A percentile compares a stretch with the other conserved stretches of the same genome.
phyloP scores from a whole-genome alignment of 2,797 vertebrate species.

The Triplophysa bombifrons region DNA sequence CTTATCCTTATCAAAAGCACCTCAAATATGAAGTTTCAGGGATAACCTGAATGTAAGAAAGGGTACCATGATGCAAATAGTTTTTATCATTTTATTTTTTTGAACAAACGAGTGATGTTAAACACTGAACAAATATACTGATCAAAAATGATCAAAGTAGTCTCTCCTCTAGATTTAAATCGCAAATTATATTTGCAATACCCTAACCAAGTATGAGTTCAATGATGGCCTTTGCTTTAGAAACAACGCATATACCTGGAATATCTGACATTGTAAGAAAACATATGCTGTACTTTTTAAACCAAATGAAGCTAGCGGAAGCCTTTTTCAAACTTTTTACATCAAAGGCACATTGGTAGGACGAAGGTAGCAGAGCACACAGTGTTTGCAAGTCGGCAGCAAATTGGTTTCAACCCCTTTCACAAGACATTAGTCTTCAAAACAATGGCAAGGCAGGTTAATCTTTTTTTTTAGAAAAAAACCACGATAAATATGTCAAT shows the following conservation, averaged over 20 bases:
- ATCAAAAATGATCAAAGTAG: conserved; percentile 71
- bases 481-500: conserved; percentile 41
- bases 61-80: conserved; percentile 55
- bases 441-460: conserved; percentile 50
- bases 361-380: conserved; percentile 68
- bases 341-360: conserved; percentile 82
- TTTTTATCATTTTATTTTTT: conserved; percentile 79
- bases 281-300: conserved; percentile 44
- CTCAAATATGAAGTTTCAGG: not conserved
- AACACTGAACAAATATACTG: conserved; percentile 79
- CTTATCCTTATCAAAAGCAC: not conserved
- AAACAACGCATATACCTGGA: conserved; percentile 71
- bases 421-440: conserved; percentile 49
- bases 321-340: conserved; percentile 69
- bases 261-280: conserved; percentile 62
- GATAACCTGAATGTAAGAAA: conserved; percentile 37
- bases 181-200: conserved; percentile 74
- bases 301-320: conserved; percentile 64
- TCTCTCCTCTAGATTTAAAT: conserved; percentile 75
- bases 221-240: conserved; percentile 54
- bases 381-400: conserved; percentile 65
- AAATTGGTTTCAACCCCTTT: conserved; percentile 55
- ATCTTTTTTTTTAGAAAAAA: conserved; percentile 38
- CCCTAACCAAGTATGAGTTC: conserved; percentile 64
- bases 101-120: conserved; percentile 80